These are phyloP conservation scores for Thermophis baileyi DNA, from an alignment of 2,113 vertebrate genomes.

Conservation along the genomic window DNA sequence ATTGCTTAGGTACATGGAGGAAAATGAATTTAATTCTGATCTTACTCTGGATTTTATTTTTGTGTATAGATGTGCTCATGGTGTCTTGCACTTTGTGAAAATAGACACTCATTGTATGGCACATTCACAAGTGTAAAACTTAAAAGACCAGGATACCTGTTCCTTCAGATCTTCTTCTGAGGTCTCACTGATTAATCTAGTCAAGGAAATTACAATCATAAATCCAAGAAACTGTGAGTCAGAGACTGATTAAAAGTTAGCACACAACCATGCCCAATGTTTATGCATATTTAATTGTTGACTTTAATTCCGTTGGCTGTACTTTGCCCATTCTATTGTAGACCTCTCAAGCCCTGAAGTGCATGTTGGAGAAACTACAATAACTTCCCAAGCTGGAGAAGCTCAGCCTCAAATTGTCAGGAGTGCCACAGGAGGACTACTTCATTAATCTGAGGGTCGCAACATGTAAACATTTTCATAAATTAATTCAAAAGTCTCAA, in stretches of 20 bases:
- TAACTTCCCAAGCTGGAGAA: background rate
- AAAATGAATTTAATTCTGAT: background rate
- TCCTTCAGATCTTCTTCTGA: background rate
- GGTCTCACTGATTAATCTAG: background rate
- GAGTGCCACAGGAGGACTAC: background rate
- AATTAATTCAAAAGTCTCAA: background rate
- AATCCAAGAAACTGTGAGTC: background rate
- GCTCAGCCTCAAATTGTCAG: background rate
- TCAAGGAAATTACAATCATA: background rate
- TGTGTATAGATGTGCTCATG: background rate
- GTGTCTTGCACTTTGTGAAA: background rate
- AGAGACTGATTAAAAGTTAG: background rate
- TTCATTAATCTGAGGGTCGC: background rate
- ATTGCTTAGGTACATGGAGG: background rate
- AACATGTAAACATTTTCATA: background rate
- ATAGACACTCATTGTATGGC: background rate
- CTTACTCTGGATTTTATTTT: background rate
- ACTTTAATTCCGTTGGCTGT: background rate
- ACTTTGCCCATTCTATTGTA: background rate
- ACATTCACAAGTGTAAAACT: background rate
- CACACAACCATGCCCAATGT: background rate
- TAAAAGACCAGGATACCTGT: background rate
- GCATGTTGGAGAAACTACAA: background rate
- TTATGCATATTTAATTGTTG: background rate
- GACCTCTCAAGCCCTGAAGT: background rate